These are phyloP conservation scores for Byasa hedistus DNA, from an alignment of 2,888 invertebrate genomes.

Conservation along the genomic window DNA sequence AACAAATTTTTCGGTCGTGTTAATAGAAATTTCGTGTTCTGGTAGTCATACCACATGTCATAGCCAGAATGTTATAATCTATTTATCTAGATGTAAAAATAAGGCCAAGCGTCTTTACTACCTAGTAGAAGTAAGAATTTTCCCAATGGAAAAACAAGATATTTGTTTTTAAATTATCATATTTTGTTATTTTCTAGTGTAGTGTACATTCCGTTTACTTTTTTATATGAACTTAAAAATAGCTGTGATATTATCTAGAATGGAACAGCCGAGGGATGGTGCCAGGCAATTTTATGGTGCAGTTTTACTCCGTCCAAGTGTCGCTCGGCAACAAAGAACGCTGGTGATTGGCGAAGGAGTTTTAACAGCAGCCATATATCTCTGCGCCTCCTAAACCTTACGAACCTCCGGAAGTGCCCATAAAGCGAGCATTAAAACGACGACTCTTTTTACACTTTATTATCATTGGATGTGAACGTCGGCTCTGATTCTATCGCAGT, in stretches of 20 bases:
- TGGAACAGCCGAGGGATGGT: conserved; percentile 38
- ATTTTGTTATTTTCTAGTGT: not conserved
- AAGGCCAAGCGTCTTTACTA: not conserved
- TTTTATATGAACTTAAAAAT: not conserved
- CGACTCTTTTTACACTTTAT: conserved; percentile 80
- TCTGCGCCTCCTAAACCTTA: conserved; percentile 66
- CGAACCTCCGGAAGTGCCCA: conserved; percentile 70
- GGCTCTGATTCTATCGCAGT: conserved; percentile 76
- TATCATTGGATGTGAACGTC: conserved; percentile 78
- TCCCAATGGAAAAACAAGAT: not conserved
- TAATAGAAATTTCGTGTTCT: not conserved
- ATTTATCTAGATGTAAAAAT: too few species aligned
- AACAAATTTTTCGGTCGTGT: not conserved
- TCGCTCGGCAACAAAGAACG: conserved; percentile 50
- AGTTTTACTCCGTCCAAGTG: conserved; percentile 39
- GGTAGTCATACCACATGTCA: not conserved
- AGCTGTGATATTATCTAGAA: conserved; percentile 1
- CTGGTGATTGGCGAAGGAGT: conserved; percentile 56
- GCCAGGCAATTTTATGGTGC: conserved; percentile 42
- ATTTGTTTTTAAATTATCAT: not conserved
- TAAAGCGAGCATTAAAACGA: conserved; percentile 78
- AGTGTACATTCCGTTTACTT: not conserved
- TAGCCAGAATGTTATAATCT: too few species aligned
- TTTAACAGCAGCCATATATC: conserved; percentile 67
- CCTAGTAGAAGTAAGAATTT: not conserved